Evolutionary conservation across 2,888 invertebrate species (phyloP).

Genomic region (Actias luna): DNA sequence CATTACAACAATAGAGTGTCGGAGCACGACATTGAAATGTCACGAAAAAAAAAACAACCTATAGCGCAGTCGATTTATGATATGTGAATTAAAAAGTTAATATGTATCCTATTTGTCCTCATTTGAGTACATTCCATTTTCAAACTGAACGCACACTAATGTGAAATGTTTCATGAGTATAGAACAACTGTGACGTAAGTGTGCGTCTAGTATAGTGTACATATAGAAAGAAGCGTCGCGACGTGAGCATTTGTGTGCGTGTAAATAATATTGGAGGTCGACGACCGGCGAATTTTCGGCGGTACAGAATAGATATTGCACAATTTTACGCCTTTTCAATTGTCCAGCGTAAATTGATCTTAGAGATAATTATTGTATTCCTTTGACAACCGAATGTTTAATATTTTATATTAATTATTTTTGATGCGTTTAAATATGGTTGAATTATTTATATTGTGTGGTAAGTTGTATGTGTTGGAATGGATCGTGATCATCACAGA

Average conservation of each 20-base stretch:
- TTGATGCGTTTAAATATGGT: too few relatives aligned
- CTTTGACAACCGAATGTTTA: not conserved
- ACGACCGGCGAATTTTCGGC: conserved; percentile 55
- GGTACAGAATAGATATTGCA: conserved; percentile 47
- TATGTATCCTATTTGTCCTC: conserved; percentile 44
- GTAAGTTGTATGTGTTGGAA: too few relatives aligned
- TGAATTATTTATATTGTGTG: too few relatives aligned
- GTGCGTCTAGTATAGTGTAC: conserved; percentile 38
- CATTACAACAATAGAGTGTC: not conserved
- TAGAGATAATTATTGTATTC: conserved; percentile 3
- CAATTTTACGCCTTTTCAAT: conserved; percentile 38
- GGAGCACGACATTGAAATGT: conserved; percentile 10
- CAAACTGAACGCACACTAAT: conserved; percentile 29
- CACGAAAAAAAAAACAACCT: conserved; percentile 11
- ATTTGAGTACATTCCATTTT: conserved; percentile 38
- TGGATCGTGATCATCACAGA: too few relatives aligned
- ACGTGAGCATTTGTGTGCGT: conserved; percentile 35
- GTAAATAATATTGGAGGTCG: conserved; percentile 42
- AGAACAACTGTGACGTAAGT: conserved; percentile 24
- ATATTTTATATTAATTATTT: not conserved
- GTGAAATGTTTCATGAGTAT: conserved; percentile 32
- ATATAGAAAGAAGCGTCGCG: conserved; percentile 40
- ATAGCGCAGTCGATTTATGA: conserved; percentile 25
- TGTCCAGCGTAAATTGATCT: conserved; percentile 23
- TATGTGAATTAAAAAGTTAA: conserved; percentile 42